These are phyloP conservation scores for Corythornis vintsioides DNA, from an alignment of 2,113 vertebrate genomes.

Conservation along the genomic window DNA sequence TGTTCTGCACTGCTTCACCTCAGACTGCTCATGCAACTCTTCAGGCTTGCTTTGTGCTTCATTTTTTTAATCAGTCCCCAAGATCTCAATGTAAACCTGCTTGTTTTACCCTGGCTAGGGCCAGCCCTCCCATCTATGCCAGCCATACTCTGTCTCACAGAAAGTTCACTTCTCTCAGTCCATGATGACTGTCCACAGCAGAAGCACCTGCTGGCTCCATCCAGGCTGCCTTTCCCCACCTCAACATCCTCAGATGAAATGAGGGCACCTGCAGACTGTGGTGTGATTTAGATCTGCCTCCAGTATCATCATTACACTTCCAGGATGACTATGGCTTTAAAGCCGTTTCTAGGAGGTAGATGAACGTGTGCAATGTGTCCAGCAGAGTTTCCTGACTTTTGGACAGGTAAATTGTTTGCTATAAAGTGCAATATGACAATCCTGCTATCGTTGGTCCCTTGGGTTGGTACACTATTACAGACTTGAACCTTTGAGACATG, in stretches of 20 bases:
- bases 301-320: rapidly evolving
- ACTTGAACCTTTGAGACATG: neutral
- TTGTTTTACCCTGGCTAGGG: neutral
- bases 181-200: neutral
- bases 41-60: neutral
- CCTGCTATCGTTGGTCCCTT: neutral
- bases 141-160: neutral
- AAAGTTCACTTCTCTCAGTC: neutral
- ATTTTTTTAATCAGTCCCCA: neutral
- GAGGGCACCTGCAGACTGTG: neutral
- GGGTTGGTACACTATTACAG: neutral
- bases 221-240: neutral
- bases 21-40: neutral
- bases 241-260: rapidly evolving
- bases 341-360: neutral
- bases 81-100: neutral
- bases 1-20: neutral
- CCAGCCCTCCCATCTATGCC: neutral
- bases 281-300: neutral
- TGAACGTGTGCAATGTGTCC: neutral
- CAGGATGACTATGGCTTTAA: neutral
- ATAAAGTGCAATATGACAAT: neutral
- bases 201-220: neutral
- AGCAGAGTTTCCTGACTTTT: neutral
- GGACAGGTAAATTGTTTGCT: neutral